Evolutionary conservation across 2,113 vertebrate species (phyloP), one percentile per base, ranked within the genome.

Genomic region (Eira barbara): DNA sequence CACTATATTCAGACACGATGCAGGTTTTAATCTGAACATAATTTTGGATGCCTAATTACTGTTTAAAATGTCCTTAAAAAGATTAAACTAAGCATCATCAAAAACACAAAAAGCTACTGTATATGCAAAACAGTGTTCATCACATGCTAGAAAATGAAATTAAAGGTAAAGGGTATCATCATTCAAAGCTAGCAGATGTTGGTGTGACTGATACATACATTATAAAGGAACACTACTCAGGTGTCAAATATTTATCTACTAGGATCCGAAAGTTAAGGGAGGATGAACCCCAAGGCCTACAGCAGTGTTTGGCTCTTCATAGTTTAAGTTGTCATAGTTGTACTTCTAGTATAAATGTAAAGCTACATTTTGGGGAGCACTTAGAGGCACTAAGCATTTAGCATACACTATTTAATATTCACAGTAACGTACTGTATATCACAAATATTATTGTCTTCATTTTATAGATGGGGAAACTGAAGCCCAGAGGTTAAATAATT

Each of bases 11-110:
- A 96, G 65, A 4, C 39, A 89, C 67, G 92, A 83, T 4, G 83
- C 27, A 91, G 31, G 31, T 93, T 95, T 80, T 81, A 95, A 93
- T 84, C 79, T 79, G 25, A 84, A 93, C 18, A 36, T 95, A 45
- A 95, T 61, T 88, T 69, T 97, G 39, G 71, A 74, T 7, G 25
- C 39, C 6, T 3, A 76, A 59, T 80, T 88, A 91, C 14, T 90
- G 39, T 79, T 96, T 83, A 59, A 93, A 87, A 81, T 89, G 67
- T 29, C 31, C 34, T 76, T 8, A 69, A 74, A 84, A 63, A 94
- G 25, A 67, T 82, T 76, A 93, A 78, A 69, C 67, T 87, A 94
- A 81, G 59, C 25, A 93, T 59, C 2, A 61, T 15, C 34, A 55
- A 4, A 78, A 39, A 85, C 76, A 88, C 25, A 65, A 86, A 69